Conservation (phyloP, 2,797 vertebrate species). For the Chelmon rostratus region DNA sequence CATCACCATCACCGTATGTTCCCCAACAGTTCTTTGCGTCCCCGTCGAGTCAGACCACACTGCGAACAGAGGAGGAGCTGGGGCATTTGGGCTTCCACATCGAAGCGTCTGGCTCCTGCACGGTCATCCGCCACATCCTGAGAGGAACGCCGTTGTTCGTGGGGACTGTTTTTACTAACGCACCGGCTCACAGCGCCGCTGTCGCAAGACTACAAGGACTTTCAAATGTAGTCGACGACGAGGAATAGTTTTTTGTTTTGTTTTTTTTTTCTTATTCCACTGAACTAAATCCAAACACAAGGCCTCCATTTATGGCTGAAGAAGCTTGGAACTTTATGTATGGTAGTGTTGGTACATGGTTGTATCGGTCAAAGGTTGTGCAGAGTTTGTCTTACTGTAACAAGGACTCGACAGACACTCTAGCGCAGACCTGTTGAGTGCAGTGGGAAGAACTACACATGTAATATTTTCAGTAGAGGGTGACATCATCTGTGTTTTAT, state of each 20-base stretch:
- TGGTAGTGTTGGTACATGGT: constrained; percentile 7
- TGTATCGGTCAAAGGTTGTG: constrained; percentile 12
- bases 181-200: constrained; percentile 89
- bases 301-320: constrained; percentile 53
- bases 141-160: constrained; percentile 90
- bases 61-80: constrained; percentile 89
- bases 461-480: background rate
- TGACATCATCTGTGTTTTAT: constrained; percentile 14
- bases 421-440: background rate
- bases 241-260: constrained; percentile 66
- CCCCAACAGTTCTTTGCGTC: constrained; percentile 91
- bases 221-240: constrained; percentile 65
- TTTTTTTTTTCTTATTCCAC: background rate
- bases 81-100: constrained; percentile 90
- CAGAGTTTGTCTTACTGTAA: constrained; percentile 36
- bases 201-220: constrained; percentile 91
- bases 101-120: constrained; percentile 95
- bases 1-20: background rate
- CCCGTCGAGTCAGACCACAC: constrained; percentile 83
- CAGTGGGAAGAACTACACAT: background rate
- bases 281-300: constrained; percentile 19
- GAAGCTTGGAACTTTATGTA: constrained; percentile 9
- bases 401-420: constrained; percentile 20
- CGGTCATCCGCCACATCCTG: constrained; percentile 91
- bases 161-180: constrained; percentile 95